Evolutionary conservation across 2,797 vertebrate genomes (phyloP), one percentile per base, ranked within the genome.

Genomic region (Lagodon rhomboides): DNA sequence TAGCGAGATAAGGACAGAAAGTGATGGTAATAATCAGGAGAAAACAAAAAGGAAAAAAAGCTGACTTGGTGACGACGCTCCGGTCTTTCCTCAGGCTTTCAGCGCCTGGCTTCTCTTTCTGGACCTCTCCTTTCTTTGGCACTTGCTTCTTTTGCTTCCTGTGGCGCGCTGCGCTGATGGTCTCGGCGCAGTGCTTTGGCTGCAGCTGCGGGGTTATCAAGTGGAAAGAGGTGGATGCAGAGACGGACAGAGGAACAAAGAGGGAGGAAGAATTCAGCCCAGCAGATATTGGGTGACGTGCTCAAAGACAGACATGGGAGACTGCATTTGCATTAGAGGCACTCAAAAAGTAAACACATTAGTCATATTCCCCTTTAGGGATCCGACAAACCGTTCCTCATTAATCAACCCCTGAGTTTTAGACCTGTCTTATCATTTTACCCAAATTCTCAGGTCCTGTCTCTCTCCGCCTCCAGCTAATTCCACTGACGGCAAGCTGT

Each of bases 71-170:
- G 77, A 88, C 87, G 30, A 98, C 16, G 10, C 87, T 92, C 25
- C 98, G 89, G 94, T 99, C 96, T 86, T 96, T 97, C 69, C 98
- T 95, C 73, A 95, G 94, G 89, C 98, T 99, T 88, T 99, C 98
- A 0, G 95, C 89, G 0, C 98, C 98, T 0, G 98, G 97, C 56
- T 97, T 99, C 81, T 97, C 96, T 77, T 95, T 94, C 85, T 94
- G 96, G 0, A 96, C 86, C 30, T 97, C 97, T 53, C 94, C 95
- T 81, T 96, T 99, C 84, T 95, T 97, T 46, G 94, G 88, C 1
- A 86, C 0, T 0, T 83, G 90, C 85, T 96, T 99, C 59, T 95
- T 96, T 58, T 91, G 73, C 71, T 96, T 98, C 90, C 98, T 97
- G 58, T 94, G 92, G 20, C 96, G 96, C 55, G 96, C 97, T 20